phyloP scores from a whole-genome alignment of 2,888 invertebrate species.

The Eilema griseolum region DNA sequence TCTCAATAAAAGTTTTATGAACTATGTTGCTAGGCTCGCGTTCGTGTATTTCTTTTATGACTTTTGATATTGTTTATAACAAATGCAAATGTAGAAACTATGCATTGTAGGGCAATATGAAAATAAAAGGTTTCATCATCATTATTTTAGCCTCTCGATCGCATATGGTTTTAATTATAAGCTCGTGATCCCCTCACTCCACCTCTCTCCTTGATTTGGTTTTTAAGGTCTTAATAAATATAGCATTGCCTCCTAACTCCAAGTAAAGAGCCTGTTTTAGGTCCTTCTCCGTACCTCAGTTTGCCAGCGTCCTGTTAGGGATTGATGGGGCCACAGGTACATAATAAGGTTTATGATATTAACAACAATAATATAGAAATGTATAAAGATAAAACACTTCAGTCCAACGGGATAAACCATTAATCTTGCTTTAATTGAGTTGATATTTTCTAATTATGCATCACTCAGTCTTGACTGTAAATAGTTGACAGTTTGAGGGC shows the following conservation, averaged over 20 bases:
- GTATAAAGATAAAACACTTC: neutral
- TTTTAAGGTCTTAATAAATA: neutral
- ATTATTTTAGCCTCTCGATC: neutral
- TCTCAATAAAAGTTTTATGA: conserved; percentile 56
- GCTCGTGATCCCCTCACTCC: neutral
- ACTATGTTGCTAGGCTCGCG: conserved; percentile 41
- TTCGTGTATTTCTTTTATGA: conserved; percentile 45
- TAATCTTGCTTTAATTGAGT: conserved; percentile 33
- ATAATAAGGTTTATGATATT: neutral
- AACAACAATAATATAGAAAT: neutral
- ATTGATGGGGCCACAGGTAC: too few relatives aligned
- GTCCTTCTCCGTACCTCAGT: too few relatives aligned
- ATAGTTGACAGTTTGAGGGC: conserved; percentile 44
- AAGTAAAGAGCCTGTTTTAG: neutral
- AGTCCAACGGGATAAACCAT: conserved; percentile 5
- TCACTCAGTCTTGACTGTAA: conserved; percentile 37
- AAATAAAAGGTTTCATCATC: conserved; percentile 19
- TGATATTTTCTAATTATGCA: conserved; percentile 40
- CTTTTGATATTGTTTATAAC: conserved; percentile 44
- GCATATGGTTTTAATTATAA: neutral
- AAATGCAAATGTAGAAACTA: conserved; percentile 38
- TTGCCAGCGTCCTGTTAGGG: too few relatives aligned
- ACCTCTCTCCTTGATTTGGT: neutral
- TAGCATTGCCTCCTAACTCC: too few relatives aligned
- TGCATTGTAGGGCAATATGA: conserved; percentile 19